Percentiles rank a stretch among this genome's conserved stretches.
phyloP scores from a whole-genome alignment of 2,888 invertebrate genomes.

The Alcis repandata region DNA sequence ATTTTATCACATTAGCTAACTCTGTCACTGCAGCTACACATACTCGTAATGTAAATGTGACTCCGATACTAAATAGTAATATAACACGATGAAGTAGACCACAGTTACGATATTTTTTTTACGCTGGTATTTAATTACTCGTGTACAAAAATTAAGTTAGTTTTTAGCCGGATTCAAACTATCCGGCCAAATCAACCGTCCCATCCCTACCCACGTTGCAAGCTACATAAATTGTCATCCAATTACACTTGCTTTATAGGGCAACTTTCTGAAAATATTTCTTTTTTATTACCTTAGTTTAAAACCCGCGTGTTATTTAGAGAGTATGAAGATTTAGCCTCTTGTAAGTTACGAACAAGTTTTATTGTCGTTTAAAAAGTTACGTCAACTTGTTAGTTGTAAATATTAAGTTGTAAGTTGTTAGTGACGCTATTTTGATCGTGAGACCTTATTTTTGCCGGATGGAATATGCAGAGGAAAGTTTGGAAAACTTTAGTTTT shows the following conservation, averaged over 20 bases:
- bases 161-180: slow-evolving; percentile 5
- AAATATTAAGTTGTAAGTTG: slow-evolving; percentile 23
- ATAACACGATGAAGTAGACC: too few relatives aligned
- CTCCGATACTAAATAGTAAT: too few relatives aligned
- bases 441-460: slow-evolving; percentile 7
- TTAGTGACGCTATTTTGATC: slow-evolving; percentile 23
- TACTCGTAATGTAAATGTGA: too few relatives aligned
- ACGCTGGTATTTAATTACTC: too few relatives aligned
- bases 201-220: slow-evolving; percentile 29
- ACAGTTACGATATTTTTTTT: neutral
- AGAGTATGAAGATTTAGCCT: slow-evolving; percentile 50
- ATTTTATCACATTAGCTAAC: too few relatives aligned
- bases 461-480: neutral
- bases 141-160: too few relatives aligned
- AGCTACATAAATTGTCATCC: slow-evolving; percentile 69
- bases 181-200: slow-evolving; percentile 11
- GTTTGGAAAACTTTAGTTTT: neutral
- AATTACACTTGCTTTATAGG: slow-evolving; percentile 74
- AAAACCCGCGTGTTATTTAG: slow-evolving; percentile 71
- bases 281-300: slow-evolving; percentile 79
- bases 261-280: slow-evolving; percentile 69
- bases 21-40: too few relatives aligned
- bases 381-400: slow-evolving; percentile 25
- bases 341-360: slow-evolving; percentile 47
- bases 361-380: slow-evolving; percentile 46